Conservation (phyloP, 2,888 invertebrate genomes). For the Pediacus dermestoides region DNA sequence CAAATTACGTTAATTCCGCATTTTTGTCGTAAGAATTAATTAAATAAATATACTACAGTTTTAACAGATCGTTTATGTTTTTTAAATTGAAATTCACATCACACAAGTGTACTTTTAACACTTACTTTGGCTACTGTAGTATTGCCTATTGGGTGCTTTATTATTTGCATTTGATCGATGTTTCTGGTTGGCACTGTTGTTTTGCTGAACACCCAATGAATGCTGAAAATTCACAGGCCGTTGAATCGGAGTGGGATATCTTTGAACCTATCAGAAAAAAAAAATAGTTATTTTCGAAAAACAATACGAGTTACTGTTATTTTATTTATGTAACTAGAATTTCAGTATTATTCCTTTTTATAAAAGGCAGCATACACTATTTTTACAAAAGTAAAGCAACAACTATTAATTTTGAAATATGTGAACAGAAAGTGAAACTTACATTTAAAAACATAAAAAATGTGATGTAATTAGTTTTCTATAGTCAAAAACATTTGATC, state of each 20-base stretch:
- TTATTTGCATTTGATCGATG: constrained; percentile 44
- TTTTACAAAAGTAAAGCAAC: too few relatives aligned
- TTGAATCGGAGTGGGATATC: constrained; percentile 55
- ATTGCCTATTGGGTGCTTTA: constrained; percentile 51
- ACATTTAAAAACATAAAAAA: too few relatives aligned
- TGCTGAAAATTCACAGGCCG: constrained; percentile 54
- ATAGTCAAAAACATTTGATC: too few relatives aligned
- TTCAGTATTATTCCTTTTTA: too few relatives aligned
- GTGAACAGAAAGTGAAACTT: too few relatives aligned
- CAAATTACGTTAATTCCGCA: too few relatives aligned
- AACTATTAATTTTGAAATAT: too few relatives aligned
- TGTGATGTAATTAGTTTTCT: too few relatives aligned
- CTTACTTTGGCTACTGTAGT: constrained; percentile 54
- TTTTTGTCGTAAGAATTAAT: too few relatives aligned
- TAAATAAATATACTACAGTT: too few relatives aligned
- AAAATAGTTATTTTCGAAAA: constrained; percentile 6
- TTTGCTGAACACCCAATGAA: constrained; percentile 47
- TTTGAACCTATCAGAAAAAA: constrained; percentile 34
- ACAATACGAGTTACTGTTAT: constrained; percentile 7
- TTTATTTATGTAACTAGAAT: too few relatives aligned
- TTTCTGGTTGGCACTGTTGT: constrained; percentile 45
- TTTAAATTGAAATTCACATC: constrained; percentile 4
- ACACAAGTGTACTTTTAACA: constrained; percentile 14
- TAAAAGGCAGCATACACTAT: too few relatives aligned
- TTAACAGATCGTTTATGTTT: constrained; percentile 4